Evolutionary conservation across 1,140 invertebrate genomes (phyloP).

Genomic region (Drosophila lowei): DNA sequence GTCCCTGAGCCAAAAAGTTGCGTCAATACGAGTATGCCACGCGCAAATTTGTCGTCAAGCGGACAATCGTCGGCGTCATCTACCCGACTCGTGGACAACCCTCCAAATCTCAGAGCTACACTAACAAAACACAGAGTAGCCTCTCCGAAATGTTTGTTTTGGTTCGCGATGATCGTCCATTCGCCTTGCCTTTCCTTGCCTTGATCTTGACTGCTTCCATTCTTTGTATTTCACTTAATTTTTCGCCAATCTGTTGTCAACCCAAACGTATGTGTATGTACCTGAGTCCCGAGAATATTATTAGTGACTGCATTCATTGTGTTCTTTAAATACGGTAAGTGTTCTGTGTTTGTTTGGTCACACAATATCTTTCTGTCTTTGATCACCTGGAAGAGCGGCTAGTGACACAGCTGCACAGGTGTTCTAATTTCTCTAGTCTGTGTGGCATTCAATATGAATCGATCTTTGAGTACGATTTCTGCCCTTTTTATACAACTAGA

Average conservation of each 20-base stretch:
- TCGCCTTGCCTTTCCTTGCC: constrained; percentile 33
- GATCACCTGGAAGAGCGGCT: not conserved
- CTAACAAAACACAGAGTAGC: constrained; percentile 47
- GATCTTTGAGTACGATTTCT: not conserved
- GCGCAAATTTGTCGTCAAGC: constrained; percentile 53
- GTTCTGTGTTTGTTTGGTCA: not conserved
- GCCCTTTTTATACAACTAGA: too few relatives aligned
- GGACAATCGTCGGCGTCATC: constrained; percentile 19
- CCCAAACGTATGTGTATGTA: constrained; percentile 16
- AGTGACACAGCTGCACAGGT: constrained; percentile 26
- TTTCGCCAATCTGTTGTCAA: constrained; percentile 70
- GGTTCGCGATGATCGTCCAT: constrained; percentile 46
- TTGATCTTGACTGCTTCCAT: constrained; percentile 71
- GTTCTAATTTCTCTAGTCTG: constrained; percentile 14
- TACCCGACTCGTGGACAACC: constrained; percentile 24
- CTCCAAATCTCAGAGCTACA: constrained; percentile 25
- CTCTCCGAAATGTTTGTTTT: constrained; percentile 55
- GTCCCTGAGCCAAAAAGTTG: constrained; percentile 24
- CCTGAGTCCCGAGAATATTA: constrained; percentile 60
- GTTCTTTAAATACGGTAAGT: constrained; percentile 28
- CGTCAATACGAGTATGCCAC: constrained; percentile 44
- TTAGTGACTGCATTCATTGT: constrained; percentile 59
- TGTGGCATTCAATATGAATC: constrained; percentile 7
- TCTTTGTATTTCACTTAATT: constrained; percentile 9
- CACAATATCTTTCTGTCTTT: constrained; percentile 9